These are phyloP conservation scores for Phataginus tricuspis DNA, from an alignment of 2,797 vertebrate genomes.

Conservation along the genomic window DNA sequence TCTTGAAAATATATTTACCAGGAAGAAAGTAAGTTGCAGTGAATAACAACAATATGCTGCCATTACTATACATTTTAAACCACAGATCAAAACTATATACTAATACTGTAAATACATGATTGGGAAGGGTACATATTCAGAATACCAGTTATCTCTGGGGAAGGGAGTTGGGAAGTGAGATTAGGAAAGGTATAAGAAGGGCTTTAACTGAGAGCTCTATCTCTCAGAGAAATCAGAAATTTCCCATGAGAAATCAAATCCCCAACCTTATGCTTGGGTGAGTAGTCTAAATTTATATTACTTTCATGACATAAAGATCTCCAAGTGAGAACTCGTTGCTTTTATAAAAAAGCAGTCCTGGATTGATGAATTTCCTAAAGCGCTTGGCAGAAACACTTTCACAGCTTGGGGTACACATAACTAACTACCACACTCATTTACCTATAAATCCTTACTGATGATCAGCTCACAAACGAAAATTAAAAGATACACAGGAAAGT, in stretches of 20 bases:
- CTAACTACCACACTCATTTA: not conserved
- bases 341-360: not conserved
- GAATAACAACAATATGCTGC: not conserved
- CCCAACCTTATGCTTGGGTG: not conserved
- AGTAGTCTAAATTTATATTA: conserved; percentile 31
- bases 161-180: conserved; percentile 16
- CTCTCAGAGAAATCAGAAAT: not conserved
- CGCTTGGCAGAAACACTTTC: not conserved
- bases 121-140: not conserved
- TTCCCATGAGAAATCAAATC: conserved; percentile 25
- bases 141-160: not conserved
- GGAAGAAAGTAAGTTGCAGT: not conserved
- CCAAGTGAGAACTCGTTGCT: not conserved
- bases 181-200: not conserved
- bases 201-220: not conserved
- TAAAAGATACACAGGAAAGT: not conserved
- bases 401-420: not conserved
- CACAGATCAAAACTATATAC: not conserved
- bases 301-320: not conserved
- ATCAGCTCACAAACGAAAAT: conserved; percentile 3
- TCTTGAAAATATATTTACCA: conserved; percentile 13
- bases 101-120: not conserved
- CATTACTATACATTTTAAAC: not conserved
- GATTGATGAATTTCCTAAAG: not conserved
- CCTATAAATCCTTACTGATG: not conserved